A percentile compares a stretch with the other conserved stretches of the same genome.
phyloP scores from a whole-genome alignment of 2,797 vertebrate species.

The Syndactyla subalaris region DNA sequence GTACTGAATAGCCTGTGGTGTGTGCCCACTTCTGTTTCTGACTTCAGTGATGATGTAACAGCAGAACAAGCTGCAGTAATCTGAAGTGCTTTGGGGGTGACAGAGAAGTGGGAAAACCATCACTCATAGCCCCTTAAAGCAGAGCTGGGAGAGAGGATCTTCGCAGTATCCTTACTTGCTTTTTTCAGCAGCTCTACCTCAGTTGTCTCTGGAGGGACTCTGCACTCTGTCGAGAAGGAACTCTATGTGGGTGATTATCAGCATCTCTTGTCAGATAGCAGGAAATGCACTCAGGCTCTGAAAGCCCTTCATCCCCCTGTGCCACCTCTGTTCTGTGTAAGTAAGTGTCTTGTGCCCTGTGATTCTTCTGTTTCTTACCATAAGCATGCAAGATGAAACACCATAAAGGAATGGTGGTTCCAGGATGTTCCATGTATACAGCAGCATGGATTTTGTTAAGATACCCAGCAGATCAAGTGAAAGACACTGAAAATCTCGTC shows the following conservation, averaged over 20 bases:
- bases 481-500: neutral
- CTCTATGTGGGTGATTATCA: neutral
- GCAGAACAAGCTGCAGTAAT: neutral
- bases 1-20: neutral
- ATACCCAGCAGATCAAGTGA: neutral
- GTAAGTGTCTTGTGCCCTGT: neutral
- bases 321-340: neutral
- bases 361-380: neutral
- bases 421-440: neutral
- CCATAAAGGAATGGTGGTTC: neutral
- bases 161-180: neutral
- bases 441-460: neutral
- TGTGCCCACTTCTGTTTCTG: neutral
- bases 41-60: neutral
- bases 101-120: neutral
- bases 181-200: neutral
- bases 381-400: neutral
- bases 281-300: neutral
- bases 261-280: neutral
- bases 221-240: neutral
- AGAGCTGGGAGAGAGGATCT: neutral
- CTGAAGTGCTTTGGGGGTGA: neutral
- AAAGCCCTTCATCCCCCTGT: neutral
- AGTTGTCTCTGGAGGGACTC: neutral
- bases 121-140: neutral